Evolutionary conservation across 2,888 invertebrate species (phyloP).

Genomic region (Antitype chi): DNA sequence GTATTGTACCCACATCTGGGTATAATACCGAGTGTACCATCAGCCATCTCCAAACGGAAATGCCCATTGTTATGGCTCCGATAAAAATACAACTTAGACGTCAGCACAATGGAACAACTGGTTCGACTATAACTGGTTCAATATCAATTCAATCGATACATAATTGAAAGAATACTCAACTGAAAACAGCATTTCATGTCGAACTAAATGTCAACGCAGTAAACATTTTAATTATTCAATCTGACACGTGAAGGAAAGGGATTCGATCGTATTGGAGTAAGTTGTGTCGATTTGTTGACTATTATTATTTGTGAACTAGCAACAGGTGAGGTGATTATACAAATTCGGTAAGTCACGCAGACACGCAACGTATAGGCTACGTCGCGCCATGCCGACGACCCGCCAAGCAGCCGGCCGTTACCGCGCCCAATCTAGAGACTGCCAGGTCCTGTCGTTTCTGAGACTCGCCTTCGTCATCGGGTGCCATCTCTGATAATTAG

Average conservation of each 20-base stretch:
- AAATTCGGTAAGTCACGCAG: constrained; percentile 75
- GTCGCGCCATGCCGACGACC: constrained; percentile 47
- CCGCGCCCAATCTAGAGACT: constrained; percentile 50
- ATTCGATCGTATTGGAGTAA: constrained; percentile 50
- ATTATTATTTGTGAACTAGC: constrained; percentile 69
- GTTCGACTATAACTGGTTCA: constrained; percentile 33
- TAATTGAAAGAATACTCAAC: constrained; percentile 30
- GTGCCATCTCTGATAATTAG: constrained; percentile 48
- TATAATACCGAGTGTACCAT: constrained; percentile 37
- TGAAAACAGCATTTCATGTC: constrained; percentile 34
- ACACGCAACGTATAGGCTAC: constrained; percentile 49
- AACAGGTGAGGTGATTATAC: constrained; percentile 77
- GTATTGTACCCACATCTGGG: constrained; percentile 48
- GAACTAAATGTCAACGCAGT: constrained; percentile 13
- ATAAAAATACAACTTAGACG: constrained; percentile 55
- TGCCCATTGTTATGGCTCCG: constrained; percentile 51
- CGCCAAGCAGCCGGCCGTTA: constrained; percentile 29
- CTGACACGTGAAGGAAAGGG: constrained; percentile 38
- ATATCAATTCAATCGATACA: constrained; percentile 37
- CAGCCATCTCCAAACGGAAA: constrained; percentile 58
- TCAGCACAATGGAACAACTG: constrained; percentile 49
- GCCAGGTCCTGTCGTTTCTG: constrained; percentile 20
- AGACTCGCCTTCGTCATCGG: constrained; percentile 33
- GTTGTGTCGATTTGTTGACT: constrained; percentile 63
- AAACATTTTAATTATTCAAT: constrained; percentile 51